A percentile compares a stretch with the other conserved stretches of the same genome.
Evolutionary conservation across 2,888 invertebrate genomes (phyloP).

Genomic region (Melanargia galathea): DNA sequence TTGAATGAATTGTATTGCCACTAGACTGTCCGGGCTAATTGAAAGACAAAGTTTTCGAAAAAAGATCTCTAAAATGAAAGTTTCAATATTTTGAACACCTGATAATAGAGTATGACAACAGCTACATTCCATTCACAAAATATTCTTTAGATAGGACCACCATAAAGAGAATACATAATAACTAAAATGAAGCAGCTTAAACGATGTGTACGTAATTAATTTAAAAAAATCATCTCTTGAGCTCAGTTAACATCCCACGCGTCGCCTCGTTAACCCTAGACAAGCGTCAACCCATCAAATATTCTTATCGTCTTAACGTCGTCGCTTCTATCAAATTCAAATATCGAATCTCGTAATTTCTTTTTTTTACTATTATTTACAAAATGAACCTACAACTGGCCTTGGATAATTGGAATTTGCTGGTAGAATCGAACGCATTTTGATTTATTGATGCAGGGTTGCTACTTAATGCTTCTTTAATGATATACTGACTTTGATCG

Average conservation of each 20-base stretch:
- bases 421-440: constrained; percentile 57
- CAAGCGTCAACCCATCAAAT: constrained; percentile 67
- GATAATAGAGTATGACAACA: too few species aligned
- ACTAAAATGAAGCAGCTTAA: constrained; percentile 10
- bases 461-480: constrained; percentile 66
- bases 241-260: constrained; percentile 71
- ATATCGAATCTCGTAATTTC: constrained; percentile 73
- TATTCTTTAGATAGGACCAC: not conserved
- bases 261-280: constrained; percentile 67
- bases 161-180: not conserved
- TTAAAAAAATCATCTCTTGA: constrained; percentile 72
- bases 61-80: too few species aligned
- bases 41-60: too few species aligned
- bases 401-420: constrained; percentile 72
- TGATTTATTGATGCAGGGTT: constrained; percentile 75
- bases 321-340: constrained; percentile 78
- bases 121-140: too few species aligned
- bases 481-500: constrained; percentile 41
- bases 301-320: constrained; percentile 76
- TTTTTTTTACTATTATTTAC: constrained; percentile 68
- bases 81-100: too few species aligned
- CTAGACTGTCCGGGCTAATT: too few species aligned
- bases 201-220: constrained; percentile 60
- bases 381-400: constrained; percentile 51
- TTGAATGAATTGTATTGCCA: too few species aligned